Evolutionary conservation across 2,113 vertebrate species (phyloP).

Genomic region (Actenoides hombroni): DNA sequence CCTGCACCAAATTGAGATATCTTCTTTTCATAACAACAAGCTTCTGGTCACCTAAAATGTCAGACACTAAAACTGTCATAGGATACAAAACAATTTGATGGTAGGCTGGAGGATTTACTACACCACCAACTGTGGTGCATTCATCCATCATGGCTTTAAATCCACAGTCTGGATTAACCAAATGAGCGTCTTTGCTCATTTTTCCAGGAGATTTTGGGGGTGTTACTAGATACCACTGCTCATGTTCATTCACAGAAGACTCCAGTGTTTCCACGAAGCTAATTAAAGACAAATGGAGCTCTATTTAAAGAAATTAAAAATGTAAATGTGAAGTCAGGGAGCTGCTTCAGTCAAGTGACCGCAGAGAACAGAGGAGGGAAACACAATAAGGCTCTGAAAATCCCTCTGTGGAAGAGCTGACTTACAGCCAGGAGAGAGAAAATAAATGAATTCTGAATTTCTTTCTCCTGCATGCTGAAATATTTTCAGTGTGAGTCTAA

Average conservation of each 20-base stretch:
- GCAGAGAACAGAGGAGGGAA: neutral
- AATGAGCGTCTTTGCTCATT: neutral
- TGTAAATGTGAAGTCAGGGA: neutral
- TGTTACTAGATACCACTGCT: neutral
- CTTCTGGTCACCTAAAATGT: neutral
- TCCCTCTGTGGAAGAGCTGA: neutral
- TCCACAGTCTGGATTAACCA: neutral
- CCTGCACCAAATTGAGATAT: neutral
- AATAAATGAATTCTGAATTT: neutral
- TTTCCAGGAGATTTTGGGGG: neutral
- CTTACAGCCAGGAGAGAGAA: neutral
- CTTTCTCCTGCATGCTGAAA: neutral
- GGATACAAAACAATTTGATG: neutral
- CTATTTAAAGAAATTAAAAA: conserved; percentile 13
- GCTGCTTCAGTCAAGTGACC: neutral
- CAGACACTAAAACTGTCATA: neutral
- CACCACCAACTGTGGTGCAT: rapidly evolving
- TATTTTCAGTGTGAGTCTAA: neutral
- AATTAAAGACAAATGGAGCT: neutral
- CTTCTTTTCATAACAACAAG: neutral
- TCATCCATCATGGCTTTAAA: neutral
- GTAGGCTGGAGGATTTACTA: neutral
- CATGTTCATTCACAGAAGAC: neutral
- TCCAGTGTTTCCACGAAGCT: neutral
- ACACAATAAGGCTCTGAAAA: neutral